These are phyloP conservation scores for Agriopis leucophaearia DNA, from an alignment of 2,888 invertebrate genomes.

Conservation along the genomic window DNA sequence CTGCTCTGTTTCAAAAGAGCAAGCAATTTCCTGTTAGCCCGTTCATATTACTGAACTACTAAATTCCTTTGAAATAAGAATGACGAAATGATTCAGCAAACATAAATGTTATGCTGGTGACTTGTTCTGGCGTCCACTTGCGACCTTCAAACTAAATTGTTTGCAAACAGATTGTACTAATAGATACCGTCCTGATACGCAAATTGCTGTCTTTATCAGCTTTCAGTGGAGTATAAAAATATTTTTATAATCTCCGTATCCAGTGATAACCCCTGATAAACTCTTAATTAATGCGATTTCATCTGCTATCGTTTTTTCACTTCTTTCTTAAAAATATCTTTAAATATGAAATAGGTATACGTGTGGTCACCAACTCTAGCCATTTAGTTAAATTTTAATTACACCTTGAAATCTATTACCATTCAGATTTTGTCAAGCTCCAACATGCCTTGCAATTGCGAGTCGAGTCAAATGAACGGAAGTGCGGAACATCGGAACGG, in stretches of 20 bases:
- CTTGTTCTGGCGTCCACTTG: constrained; percentile 21
- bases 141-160: constrained; percentile 31
- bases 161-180: constrained; percentile 32
- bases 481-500: constrained; percentile 54
- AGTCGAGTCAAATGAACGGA: constrained; percentile 49
- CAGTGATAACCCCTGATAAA: constrained; percentile 31
- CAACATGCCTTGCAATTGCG: constrained; percentile 68
- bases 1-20: not conserved
- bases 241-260: constrained; percentile 21
- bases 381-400: not conserved
- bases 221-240: constrained; percentile 31
- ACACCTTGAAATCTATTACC: not conserved
- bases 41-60: constrained; percentile 2
- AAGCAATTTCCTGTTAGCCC: constrained; percentile 10
- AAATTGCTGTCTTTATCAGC: constrained; percentile 24
- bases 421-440: constrained; percentile 29
- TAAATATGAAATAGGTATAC: too few relatives aligned
- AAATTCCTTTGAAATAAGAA: constrained; percentile 19
- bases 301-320: not conserved
- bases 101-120: constrained; percentile 14
- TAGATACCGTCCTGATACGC: constrained; percentile 16
- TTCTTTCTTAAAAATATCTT: too few relatives aligned
- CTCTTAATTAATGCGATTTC: constrained; percentile 20
- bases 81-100: constrained; percentile 25
- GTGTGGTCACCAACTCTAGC: not conserved